phyloP scores from a whole-genome alignment of 2,797 vertebrate species.

The Micromesistius poutassou region DNA sequence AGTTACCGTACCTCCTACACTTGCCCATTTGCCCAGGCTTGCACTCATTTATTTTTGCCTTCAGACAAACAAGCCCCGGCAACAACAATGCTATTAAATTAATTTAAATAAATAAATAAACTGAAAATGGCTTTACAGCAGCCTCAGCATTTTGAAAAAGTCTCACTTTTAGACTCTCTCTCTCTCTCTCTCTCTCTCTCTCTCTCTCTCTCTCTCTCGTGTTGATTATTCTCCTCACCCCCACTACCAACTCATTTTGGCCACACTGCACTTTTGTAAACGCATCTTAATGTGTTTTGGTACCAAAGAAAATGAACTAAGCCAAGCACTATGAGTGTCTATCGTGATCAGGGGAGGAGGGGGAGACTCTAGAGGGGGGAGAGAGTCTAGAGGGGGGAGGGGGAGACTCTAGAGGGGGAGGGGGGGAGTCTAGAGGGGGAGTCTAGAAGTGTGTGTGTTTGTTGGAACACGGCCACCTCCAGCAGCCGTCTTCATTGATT shows the following conservation, averaged over 20 bases:
- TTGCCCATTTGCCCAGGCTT: conserved; percentile 34
- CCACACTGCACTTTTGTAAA: not conserved
- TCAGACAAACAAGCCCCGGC: conserved; percentile 45
- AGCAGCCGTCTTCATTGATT: too few species aligned
- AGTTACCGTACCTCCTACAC: conserved; percentile 43
- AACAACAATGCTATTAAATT: conserved; percentile 30
- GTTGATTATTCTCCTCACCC: not conserved
- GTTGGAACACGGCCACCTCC: too few species aligned
- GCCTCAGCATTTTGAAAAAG: conserved; percentile 12
- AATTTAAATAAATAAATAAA: conserved; percentile 28
- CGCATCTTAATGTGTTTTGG: not conserved
- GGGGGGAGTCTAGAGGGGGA: too few species aligned
- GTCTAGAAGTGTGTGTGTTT: too few species aligned
- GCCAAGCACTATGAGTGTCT: not conserved
- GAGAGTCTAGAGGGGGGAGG: too few species aligned
- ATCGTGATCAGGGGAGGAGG: not conserved
- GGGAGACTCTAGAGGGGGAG: too few species aligned
- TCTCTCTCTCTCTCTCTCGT: conserved; percentile 5
- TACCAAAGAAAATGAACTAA: not conserved
- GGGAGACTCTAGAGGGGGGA: not conserved
- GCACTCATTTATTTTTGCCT: conserved; percentile 16
- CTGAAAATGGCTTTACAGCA: conserved; percentile 12
- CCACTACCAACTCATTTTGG: conserved; percentile 1
- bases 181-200: not conserved
- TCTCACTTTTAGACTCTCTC: conserved; percentile 14